A percentile compares a stretch with the other conserved stretches of the same genome.
Conservation (phyloP, 2,797 vertebrate species). For the Loriculus beryllinus region DNA sequence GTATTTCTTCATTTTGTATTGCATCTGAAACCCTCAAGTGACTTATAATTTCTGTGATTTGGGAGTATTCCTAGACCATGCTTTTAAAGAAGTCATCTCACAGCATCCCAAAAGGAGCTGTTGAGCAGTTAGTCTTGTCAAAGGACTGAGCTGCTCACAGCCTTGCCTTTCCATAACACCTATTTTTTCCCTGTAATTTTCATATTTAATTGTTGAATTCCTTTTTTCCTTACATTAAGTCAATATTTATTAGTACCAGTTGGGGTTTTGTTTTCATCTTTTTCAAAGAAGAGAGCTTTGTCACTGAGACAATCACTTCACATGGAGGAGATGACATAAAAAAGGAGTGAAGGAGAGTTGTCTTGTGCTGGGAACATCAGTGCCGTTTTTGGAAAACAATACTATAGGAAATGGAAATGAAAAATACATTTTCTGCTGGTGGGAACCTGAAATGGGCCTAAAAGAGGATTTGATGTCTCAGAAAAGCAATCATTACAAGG, state of each 20-base stretch:
- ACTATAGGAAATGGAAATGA: slow-evolving; percentile 46
- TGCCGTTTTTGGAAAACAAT: slow-evolving; percentile 46
- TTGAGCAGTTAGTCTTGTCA: not conserved
- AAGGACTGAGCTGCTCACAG: slow-evolving; percentile 1
- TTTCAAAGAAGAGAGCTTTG: not conserved
- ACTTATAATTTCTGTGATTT: slow-evolving; percentile 32
- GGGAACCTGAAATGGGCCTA: slow-evolving; percentile 62
- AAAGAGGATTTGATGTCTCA: slow-evolving; percentile 49
- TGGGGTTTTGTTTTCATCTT: not conserved
- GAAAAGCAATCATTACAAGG: slow-evolving; percentile 40
- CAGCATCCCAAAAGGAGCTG: slow-evolving; percentile 36
- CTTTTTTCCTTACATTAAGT: slow-evolving; percentile 9
- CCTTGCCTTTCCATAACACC: not conserved
- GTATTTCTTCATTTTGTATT: slow-evolving; percentile 38
- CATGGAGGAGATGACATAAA: not conserved
- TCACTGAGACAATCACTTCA: not conserved
- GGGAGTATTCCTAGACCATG: slow-evolving; percentile 15
- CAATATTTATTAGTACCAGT: slow-evolving; percentile 38
- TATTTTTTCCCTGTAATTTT: not conserved
- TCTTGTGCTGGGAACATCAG: not conserved
- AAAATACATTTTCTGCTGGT: slow-evolving; percentile 49
- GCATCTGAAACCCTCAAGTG: slow-evolving; percentile 22
- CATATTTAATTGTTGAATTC: slow-evolving; percentile 2
- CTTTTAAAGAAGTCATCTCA: slow-evolving; percentile 14
- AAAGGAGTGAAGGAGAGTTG: not conserved